These are phyloP conservation scores for Butastur rufipennis DNA, from an alignment of 2,113 vertebrate genomes.

Conservation along the genomic window DNA sequence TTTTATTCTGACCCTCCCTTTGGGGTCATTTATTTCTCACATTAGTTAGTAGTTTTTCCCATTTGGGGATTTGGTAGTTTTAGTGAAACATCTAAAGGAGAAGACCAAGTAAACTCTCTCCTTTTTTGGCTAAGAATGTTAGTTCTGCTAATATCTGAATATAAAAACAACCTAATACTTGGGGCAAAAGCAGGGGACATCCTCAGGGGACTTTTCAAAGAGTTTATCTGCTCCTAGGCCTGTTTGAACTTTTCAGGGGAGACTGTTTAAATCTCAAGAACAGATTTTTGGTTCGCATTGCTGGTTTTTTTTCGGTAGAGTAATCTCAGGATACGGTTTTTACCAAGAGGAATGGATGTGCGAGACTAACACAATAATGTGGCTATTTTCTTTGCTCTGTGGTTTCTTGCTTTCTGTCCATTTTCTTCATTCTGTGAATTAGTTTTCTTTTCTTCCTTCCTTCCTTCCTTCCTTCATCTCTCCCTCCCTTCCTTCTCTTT, in stretches of 20 bases:
- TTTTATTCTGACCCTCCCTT: slow-evolving; percentile 32
- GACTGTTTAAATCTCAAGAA: background rate
- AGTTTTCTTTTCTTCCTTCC: background rate
- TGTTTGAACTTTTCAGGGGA: slow-evolving; percentile 14
- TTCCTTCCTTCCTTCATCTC: no score
- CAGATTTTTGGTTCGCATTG: background rate
- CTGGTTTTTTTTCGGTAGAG: background rate
- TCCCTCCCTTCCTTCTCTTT: no score
- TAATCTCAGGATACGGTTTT: background rate
- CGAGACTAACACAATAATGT: background rate
- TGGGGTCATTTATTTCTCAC: slow-evolving; percentile 53
- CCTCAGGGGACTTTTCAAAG: slow-evolving; percentile 34
- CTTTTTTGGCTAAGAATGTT: slow-evolving; percentile 64
- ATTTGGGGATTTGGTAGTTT: slow-evolving; percentile 33
- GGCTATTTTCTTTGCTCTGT: background rate
- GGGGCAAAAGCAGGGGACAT: slow-evolving; percentile 15
- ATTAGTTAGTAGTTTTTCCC: slow-evolving; percentile 31
- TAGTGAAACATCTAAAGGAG: slow-evolving; percentile 39
- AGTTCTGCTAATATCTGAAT: slow-evolving; percentile 47
- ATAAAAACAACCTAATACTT: slow-evolving; percentile 51
- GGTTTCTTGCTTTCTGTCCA: background rate
- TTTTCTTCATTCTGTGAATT: background rate
- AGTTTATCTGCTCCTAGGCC: background rate
- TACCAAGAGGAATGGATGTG: background rate
- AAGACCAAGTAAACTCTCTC: slow-evolving; percentile 49